These are phyloP conservation scores for Selenia dentaria DNA, from an alignment of 2,888 invertebrate species.

Conservation along the genomic window DNA sequence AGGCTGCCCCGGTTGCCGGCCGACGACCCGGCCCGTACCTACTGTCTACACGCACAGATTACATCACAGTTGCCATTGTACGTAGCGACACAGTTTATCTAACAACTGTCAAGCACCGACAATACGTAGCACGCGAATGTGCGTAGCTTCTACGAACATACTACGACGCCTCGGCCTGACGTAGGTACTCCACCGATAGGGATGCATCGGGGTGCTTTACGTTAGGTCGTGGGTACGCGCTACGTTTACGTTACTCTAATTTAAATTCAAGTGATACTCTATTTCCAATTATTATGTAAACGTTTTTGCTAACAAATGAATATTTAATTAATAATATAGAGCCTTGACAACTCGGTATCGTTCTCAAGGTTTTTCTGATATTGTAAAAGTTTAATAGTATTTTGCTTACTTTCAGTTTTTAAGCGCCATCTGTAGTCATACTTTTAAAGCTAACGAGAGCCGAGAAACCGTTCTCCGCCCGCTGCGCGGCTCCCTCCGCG, in stretches of 20 bases:
- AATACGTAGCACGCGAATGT: constrained; percentile 26
- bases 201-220: constrained; percentile 53
- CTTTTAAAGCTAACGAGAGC: constrained; percentile 34
- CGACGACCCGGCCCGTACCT: constrained; percentile 66
- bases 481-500: constrained; percentile 64
- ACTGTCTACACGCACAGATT: constrained; percentile 21
- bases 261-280: constrained; percentile 16
- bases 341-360: constrained; percentile 1
- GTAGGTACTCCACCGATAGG: constrained; percentile 50
- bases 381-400: background rate
- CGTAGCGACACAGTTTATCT: constrained; percentile 15
- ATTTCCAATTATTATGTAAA: constrained; percentile 13
- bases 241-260: constrained; percentile 29
- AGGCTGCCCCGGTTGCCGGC: constrained; percentile 81
- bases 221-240: constrained; percentile 41
- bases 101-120: constrained; percentile 10
- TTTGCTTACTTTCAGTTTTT: constrained; percentile 6
- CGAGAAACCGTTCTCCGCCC: constrained; percentile 41
- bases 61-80: constrained; percentile 2
- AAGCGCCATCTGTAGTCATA: constrained; percentile 69
- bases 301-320: background rate
- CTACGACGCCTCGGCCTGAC: constrained; percentile 30
- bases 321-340: too few relatives aligned
- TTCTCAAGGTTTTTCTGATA: background rate
- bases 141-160: constrained; percentile 47